A percentile compares a stretch with the other conserved stretches of the same genome.
Conservation (phyloP, 1,140 invertebrate species). For the Apis mellifera region DNA sequence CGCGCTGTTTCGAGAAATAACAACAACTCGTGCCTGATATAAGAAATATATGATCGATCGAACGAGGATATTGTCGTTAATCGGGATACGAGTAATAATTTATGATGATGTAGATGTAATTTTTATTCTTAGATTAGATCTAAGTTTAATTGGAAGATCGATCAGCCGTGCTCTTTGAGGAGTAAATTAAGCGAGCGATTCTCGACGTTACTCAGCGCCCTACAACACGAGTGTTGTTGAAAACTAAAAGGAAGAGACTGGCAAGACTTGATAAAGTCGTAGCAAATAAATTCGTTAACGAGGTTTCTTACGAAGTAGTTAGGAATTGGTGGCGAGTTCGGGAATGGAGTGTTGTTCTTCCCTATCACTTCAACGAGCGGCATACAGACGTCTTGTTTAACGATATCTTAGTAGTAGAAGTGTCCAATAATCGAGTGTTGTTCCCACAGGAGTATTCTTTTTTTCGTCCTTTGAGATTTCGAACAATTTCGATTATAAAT, state of each 20-base stretch:
- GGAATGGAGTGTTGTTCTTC: slow-evolving; percentile 31
- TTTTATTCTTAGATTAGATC: no score
- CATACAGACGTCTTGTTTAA: slow-evolving; percentile 26
- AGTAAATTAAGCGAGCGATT: neutral
- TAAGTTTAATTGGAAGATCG: no score
- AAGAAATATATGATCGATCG: neutral
- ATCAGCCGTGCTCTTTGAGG: neutral
- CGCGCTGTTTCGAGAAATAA: neutral
- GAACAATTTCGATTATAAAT: no score
- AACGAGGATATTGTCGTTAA: no score
- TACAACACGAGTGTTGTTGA: neutral
- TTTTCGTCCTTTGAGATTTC: neutral
- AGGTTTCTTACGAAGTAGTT: slow-evolving; percentile 57
- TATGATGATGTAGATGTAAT: no score
- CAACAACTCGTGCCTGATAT: neutral
- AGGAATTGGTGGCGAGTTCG: slow-evolving; percentile 38
- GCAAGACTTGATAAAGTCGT: slow-evolving; percentile 52
- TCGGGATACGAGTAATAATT: no score
- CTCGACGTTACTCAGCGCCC: slow-evolving; percentile 4
- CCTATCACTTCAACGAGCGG: slow-evolving; percentile 14
- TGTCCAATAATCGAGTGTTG: slow-evolving; percentile 26
- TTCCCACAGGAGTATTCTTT: neutral
- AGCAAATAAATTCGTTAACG: slow-evolving; percentile 57
- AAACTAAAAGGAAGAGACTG: slow-evolving; percentile 13
- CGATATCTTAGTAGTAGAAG: neutral